Conservation (phyloP, 2,113 vertebrate genomes). For the Mus spicilegus region DNA sequence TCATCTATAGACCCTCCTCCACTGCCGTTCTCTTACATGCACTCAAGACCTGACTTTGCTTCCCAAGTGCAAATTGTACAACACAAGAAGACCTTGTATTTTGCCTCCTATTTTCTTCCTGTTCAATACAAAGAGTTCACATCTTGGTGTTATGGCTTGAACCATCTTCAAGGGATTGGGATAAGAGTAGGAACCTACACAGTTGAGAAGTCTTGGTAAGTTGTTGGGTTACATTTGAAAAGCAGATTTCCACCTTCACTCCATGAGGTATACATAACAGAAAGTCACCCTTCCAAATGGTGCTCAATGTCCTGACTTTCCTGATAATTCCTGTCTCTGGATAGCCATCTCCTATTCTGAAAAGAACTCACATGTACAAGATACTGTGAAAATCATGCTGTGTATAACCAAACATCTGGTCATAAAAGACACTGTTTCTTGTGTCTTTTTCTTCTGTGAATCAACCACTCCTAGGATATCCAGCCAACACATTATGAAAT, state of each 20-base stretch:
- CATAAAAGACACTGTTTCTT: not conserved
- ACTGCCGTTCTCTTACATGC: not conserved
- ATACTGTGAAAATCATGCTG: not conserved
- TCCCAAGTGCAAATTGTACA: not conserved
- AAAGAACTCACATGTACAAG: not conserved
- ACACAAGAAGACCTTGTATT: not conserved
- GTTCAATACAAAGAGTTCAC: not conserved
- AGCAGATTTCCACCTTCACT: not conserved
- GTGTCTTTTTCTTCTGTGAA: not conserved
- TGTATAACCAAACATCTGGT: not conserved
- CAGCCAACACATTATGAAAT: not conserved
- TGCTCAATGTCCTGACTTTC: not conserved
- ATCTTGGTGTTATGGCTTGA: not conserved
- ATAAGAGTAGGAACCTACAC: not conserved
- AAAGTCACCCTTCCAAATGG: not conserved
- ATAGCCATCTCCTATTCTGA: not conserved
- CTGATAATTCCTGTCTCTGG: not conserved
- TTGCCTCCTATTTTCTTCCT: not conserved
- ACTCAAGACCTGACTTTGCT: not conserved
- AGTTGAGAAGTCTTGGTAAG: not conserved
- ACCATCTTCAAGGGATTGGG: not conserved
- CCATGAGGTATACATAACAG: too few species aligned
- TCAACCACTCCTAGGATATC: not conserved
- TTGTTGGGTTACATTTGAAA: not conserved
- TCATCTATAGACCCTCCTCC: not conserved